Base-by-base conservation (phyloP, 2,888 invertebrate genomes). In the Scaeva pyrastri region DNA sequence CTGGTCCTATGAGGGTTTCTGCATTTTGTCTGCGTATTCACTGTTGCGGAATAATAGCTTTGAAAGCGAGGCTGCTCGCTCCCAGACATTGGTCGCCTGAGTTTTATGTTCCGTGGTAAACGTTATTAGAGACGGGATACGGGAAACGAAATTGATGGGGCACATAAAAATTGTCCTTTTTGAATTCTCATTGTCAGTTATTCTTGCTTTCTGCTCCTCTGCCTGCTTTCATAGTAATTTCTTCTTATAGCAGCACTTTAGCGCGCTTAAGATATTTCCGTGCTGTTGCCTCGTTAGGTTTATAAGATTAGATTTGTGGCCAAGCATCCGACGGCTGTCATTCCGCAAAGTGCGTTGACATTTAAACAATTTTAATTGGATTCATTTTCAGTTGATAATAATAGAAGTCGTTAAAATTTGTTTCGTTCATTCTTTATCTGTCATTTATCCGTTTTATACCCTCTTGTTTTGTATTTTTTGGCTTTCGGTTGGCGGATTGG, bases 81-180 rank as follows among this genome's bases (percentile, higher is more conserved):
- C 75, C 64, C 72, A 80, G 75, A 66, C 71, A 66, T 43, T 71
- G 75, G 50, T 60, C 45, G 79, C 19, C 72, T 80, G 80, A 55
- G 48, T 85, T 84, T 85, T 75, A 76, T 80, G 80, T 76, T 52
- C 60, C 75, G 52, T 75, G 75, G 80, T 68, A 75, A 80, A 72
- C 72, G 72, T 72, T 80, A 85, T 85, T 85, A 85, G 75, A 75
- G 31, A 45, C 66, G 56, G 56, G 76, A 73, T 26, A 26, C 73
- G 64, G 56, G 76, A 73, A 41, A 26, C 73, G 64, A 39, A 78
- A 85, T 80, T 85, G 72, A 85, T 76, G 75, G 66, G 75, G 52
- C 75, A 66, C 75, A 85, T 76, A 85, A 68, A 75, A 72, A 75
- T 58, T 52, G 75, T 66, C 74, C 79, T 45, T 82, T 79, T 79